These are phyloP conservation scores for Oscheius onirici DNA, from an alignment of 2,888 invertebrate species.

Conservation along the genomic window DNA sequence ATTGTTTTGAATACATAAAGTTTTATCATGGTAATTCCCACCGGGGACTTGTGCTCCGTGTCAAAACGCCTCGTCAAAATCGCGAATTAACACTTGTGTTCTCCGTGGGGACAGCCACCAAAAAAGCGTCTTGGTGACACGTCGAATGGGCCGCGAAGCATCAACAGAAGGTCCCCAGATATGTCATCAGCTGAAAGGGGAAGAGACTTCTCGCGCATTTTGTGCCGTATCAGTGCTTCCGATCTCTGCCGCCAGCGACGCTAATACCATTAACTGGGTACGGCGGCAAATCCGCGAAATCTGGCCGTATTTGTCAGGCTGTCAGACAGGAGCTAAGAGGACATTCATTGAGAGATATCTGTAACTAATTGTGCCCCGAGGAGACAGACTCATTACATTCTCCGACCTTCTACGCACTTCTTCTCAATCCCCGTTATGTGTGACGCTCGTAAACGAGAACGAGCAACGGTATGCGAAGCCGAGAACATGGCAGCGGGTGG, in stretches of 20 bases:
- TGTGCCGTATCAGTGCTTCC: slow-evolving; percentile 27
- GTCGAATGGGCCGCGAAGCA: neutral
- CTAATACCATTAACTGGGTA: slow-evolving; percentile 35
- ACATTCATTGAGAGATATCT: slow-evolving; percentile 20
- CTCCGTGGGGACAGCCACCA: neutral
- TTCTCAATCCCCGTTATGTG: slow-evolving; percentile 21
- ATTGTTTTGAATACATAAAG: neutral
- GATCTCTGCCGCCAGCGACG: slow-evolving; percentile 15
- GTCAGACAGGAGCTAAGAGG: slow-evolving; percentile 6
- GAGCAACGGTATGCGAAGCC: slow-evolving; percentile 3
- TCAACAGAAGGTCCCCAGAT: neutral
- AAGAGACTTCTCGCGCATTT: neutral
- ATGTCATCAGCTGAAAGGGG: too few species aligned
- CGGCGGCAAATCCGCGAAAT: slow-evolving; percentile 33
- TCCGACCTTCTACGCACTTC: slow-evolving; percentile 21
- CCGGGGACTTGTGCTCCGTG: slow-evolving; percentile 4
- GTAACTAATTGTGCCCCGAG: neutral
- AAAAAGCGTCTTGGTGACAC: slow-evolving; percentile 23
- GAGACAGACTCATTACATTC: slow-evolving; percentile 14
- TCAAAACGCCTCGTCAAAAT: slow-evolving; percentile 29
- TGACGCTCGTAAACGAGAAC: slow-evolving; percentile 19
- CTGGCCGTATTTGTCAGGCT: slow-evolving; percentile 32
- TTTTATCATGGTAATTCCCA: slow-evolving; percentile 11
- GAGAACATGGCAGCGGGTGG: slow-evolving; percentile 25
- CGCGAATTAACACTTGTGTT: slow-evolving; percentile 30